Base-by-base conservation (phyloP, 2,113 vertebrate species). In the Zapornia atra region DNA sequence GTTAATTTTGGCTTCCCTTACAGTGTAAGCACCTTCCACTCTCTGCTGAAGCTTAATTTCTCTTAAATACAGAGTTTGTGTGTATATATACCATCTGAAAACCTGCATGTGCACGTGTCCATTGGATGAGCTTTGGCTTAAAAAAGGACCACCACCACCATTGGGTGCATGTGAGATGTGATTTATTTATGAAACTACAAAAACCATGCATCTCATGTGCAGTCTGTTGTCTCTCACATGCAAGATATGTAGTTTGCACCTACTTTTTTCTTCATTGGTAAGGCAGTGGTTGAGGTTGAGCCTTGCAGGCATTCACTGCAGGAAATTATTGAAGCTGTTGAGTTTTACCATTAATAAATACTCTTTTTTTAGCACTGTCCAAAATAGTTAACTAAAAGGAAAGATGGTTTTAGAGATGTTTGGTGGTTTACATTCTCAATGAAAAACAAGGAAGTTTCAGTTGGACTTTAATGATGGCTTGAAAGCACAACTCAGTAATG, bases 1-100 rank as follows among this genome's bases (percentile, higher is more conserved):
- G 79, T 78, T 86, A 75, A 81, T 88, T 94, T 90, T 84, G 65
- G 69, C 79, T 92, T 91, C 60, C 24, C 8, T 17, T 92, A 82
- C 64, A 66, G 50, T 38, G 54, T 28, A 25, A 83, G 38, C 57
- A 70, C 65, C 44, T 92, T 94, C 61, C 48, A 12, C 64, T 72
- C 4, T 51, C 34, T 40, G 70, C 50, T 77, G 79, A 86, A 83
- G 60, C 79, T 69, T 68, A 31, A 57, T 10, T 71, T 90, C 61
- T 83, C 79, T 88, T 64, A 71, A 86, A 53, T 22, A 38, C 5
- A 84, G 33, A 51, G 34, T 60, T 51, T 25, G 15, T 61, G 50
- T 22, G 12, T 11, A 46, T 5, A 17, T 10, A 16, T n/a, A 63
- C 56, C 26, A 51, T 59, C 65, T 57, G 69, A 44, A 77, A 90